Conservation (phyloP, 2,888 invertebrate species). For the Tetropium fuscum region DNA sequence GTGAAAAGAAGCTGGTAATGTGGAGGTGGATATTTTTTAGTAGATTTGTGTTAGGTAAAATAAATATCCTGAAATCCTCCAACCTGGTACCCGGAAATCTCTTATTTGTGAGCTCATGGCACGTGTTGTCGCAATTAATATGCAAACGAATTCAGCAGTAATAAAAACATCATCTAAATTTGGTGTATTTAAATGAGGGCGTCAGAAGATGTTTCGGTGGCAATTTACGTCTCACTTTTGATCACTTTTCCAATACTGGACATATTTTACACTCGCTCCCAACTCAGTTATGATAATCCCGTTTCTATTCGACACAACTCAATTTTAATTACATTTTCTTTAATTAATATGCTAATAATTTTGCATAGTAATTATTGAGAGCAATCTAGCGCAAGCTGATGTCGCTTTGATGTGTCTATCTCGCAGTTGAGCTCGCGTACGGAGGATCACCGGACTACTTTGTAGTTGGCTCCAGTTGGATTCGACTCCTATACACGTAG, state of each 20-base stretch:
- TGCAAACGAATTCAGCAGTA: slow-evolving; percentile 63
- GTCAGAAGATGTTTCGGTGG: slow-evolving; percentile 63
- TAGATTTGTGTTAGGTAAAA: too few species aligned
- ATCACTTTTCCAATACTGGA: slow-evolving; percentile 61
- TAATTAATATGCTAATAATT: slow-evolving; percentile 70
- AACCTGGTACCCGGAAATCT: too few species aligned
- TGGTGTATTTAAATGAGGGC: slow-evolving; percentile 63
- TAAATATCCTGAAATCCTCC: too few species aligned
- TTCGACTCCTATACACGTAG: too few species aligned
- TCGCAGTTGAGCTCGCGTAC: slow-evolving; percentile 12
- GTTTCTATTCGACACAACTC: slow-evolving; percentile 66
- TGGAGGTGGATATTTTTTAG: too few species aligned
- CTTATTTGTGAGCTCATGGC: slow-evolving; percentile 10
- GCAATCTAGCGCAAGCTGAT: slow-evolving; percentile 66
- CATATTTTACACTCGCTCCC: slow-evolving; percentile 59
- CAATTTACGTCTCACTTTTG: slow-evolving; percentile 63
- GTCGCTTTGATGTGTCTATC: slow-evolving; percentile 65
- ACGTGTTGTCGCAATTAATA: slow-evolving; percentile 53
- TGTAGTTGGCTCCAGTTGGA: slow-evolving; percentile 6
- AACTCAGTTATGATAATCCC: slow-evolving; percentile 63
- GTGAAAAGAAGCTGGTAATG: too few species aligned
- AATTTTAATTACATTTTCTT: slow-evolving; percentile 69
- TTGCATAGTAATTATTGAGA: slow-evolving; percentile 69
- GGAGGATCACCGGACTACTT: slow-evolving; percentile 13
- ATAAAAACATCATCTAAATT: slow-evolving; percentile 62